phyloP scores from a whole-genome alignment of 2,888 invertebrate genomes.

The Lissonota sp. region DNA sequence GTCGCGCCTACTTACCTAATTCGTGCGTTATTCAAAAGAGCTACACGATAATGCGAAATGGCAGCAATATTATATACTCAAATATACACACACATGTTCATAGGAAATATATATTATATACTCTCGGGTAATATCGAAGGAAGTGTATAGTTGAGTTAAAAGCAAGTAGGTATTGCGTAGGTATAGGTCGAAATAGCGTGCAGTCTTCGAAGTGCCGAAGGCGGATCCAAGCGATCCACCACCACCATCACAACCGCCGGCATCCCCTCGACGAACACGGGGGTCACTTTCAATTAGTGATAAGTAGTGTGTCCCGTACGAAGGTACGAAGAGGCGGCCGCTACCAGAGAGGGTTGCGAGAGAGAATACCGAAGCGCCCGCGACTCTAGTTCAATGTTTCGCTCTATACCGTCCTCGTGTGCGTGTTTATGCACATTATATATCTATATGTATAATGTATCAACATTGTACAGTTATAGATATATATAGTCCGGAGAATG shows the following conservation, averaged over 20 bases:
- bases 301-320: slow-evolving; percentile 63
- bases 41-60: slow-evolving; percentile 18
- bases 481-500: slow-evolving; percentile 24
- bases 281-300: slow-evolving; percentile 64
- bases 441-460: background rate
- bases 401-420: background rate
- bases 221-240: slow-evolving; percentile 45
- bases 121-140: slow-evolving; percentile 20
- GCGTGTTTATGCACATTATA: background rate
- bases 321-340: slow-evolving; percentile 53
- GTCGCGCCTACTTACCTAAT: slow-evolving; percentile 43
- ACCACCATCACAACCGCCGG: slow-evolving; percentile 26
- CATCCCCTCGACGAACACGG: slow-evolving; percentile 35
- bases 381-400: slow-evolving; percentile 54
- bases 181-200: slow-evolving; percentile 60
- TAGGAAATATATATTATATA: background rate
- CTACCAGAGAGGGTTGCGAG: slow-evolving; percentile 16
- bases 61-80: background rate
- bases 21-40: slow-evolving; percentile 55
- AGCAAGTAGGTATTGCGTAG: slow-evolving; percentile 41
- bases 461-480: background rate
- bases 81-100: background rate
- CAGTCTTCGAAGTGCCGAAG: slow-evolving; percentile 59
- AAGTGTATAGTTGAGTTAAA: slow-evolving; percentile 52
- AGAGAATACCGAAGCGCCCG: slow-evolving; percentile 34